Conservation (phyloP, 2,113 vertebrate genomes). For the Plecotus auritus region DNA sequence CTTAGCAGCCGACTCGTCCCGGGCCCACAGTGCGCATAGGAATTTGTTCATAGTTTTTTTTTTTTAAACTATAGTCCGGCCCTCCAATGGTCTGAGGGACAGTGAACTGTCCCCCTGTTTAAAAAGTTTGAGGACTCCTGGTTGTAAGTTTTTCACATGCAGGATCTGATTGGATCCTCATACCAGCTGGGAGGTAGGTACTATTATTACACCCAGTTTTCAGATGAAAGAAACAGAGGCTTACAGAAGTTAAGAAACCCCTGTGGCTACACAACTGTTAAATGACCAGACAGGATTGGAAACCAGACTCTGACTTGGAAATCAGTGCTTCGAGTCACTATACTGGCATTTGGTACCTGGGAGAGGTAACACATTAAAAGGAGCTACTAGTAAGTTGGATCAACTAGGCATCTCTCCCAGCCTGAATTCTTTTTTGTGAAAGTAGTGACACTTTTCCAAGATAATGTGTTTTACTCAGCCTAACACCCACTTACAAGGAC, state of each 20-base stretch:
- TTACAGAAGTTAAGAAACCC: background rate
- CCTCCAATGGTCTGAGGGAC: too few species aligned
- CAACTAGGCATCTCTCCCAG: background rate
- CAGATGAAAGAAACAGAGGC: background rate
- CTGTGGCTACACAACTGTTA: background rate
- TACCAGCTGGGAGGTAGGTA: background rate
- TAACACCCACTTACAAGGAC: background rate
- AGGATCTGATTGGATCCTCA: background rate
- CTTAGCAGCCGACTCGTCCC: too few species aligned
- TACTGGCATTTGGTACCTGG: background rate
- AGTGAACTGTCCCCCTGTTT: too few species aligned
- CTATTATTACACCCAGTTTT: background rate
- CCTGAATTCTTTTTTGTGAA: conserved; percentile 10
- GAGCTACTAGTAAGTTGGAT: background rate
- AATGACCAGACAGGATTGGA: background rate
- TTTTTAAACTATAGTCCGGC: too few species aligned
- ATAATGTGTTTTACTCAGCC: background rate
- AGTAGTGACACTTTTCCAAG: background rate
- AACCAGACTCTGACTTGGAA: background rate
- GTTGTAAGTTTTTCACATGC: background rate
- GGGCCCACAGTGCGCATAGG: too few species aligned
- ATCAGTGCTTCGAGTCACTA: background rate
- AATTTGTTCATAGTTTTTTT: too few species aligned
- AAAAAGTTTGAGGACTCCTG: too few species aligned
- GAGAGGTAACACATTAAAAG: background rate